phyloP scores from a whole-genome alignment of 2,797 vertebrate genomes.

The Lophotriccus pileatus region DNA sequence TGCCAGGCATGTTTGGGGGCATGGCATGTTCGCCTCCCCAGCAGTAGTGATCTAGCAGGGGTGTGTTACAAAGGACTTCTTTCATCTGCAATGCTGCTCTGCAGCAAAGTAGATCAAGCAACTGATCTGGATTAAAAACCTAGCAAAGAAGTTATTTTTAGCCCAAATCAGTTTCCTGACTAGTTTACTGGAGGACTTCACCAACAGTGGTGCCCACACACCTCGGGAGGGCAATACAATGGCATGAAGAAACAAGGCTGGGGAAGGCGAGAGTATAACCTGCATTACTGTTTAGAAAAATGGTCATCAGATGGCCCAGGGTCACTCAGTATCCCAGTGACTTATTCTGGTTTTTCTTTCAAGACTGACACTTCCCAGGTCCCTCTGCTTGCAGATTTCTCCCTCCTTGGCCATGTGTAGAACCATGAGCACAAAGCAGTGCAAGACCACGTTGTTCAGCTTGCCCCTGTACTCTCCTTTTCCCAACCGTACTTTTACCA shows the following conservation, averaged over 20 bases:
- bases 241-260: background rate
- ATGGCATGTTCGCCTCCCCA: accelerated
- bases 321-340: background rate
- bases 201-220: background rate
- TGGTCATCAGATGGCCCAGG: background rate
- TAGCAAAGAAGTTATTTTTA: constrained; percentile 40
- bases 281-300: background rate
- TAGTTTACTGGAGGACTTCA: background rate
- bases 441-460: background rate
- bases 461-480: background rate
- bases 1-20: background rate
- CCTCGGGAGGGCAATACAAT: background rate
- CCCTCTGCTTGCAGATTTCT: background rate
- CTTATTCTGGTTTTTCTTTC: background rate
- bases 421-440: background rate
- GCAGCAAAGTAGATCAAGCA: constrained; percentile 27
- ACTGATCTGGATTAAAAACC: constrained; percentile 50
- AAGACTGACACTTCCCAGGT: background rate
- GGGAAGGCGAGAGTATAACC: background rate
- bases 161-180: background rate
- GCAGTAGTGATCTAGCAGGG: background rate
- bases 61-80: background rate
- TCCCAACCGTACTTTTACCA: background rate
- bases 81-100: background rate
- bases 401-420: background rate